phyloP scores from a whole-genome alignment of 2,888 invertebrate genomes.

The Cryptocheilus praepositus region DNA sequence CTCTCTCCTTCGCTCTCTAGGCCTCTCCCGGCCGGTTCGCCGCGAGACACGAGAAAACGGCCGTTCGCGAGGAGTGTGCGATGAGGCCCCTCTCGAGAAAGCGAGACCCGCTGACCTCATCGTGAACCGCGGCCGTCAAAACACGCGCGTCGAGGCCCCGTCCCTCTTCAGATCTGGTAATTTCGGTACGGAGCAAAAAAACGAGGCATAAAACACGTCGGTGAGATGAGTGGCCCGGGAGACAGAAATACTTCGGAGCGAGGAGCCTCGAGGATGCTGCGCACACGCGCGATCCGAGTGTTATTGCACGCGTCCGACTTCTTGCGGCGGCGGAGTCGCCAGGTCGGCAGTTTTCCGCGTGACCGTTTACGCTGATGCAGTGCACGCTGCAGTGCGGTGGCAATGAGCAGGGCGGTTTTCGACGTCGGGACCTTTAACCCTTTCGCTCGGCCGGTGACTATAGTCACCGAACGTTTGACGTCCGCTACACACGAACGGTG shows the following conservation, averaged over 20 bases:
- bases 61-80: constrained; percentile 33
- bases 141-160: constrained; percentile 36
- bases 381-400: too few species aligned
- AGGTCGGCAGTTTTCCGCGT: too few species aligned
- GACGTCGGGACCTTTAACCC: too few species aligned
- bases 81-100: constrained; percentile 46
- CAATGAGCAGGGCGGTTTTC: too few species aligned
- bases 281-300: too few species aligned
- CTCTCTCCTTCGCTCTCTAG: background rate
- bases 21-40: background rate
- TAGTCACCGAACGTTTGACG: too few species aligned
- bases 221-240: constrained; percentile 47
- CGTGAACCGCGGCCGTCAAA: constrained; percentile 65
- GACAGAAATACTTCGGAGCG: constrained; percentile 43
- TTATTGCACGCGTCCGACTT: too few species aligned
- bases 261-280: constrained; percentile 26
- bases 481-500: too few species aligned
- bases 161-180: constrained; percentile 43
- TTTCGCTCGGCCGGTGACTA: too few species aligned
- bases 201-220: constrained; percentile 47
- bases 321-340: background rate
- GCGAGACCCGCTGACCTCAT: constrained; percentile 63
- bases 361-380: too few species aligned
- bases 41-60: constrained; percentile 37
- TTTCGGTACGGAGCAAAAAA: constrained; percentile 45